These are phyloP conservation scores for Pelusios castaneus DNA, from an alignment of 2,113 vertebrate genomes.

Conservation along the genomic window DNA sequence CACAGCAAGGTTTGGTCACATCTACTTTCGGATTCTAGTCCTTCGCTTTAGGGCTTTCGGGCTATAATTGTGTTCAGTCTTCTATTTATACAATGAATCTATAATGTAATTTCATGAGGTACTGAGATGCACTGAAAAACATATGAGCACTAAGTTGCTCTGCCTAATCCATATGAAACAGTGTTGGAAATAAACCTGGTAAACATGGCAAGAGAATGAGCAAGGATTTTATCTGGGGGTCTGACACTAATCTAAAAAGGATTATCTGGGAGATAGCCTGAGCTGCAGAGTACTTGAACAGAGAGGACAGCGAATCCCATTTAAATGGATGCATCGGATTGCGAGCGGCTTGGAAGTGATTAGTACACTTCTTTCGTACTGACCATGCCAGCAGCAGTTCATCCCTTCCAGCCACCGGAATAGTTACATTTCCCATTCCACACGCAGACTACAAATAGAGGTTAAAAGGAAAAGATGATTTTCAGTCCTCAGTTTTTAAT, in stretches of 20 bases:
- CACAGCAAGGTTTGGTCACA: constrained; percentile 31
- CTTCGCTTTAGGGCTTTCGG: constrained; percentile 51
- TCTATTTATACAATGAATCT: constrained; percentile 83
- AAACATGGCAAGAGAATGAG: constrained; percentile 58
- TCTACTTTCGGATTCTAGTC: constrained; percentile 28
- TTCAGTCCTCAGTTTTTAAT: constrained; percentile 37
- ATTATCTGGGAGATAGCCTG: constrained; percentile 53
- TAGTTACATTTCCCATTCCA: background rate
- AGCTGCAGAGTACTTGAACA: background rate
- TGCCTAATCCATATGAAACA: constrained; percentile 83
- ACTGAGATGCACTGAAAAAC: constrained; percentile 76
- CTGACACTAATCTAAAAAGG: constrained; percentile 66
- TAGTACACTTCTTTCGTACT: background rate
- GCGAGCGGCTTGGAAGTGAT: background rate
- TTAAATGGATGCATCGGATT: background rate
- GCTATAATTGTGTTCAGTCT: constrained; percentile 68
- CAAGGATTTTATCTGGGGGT: constrained; percentile 38
- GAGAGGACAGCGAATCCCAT: background rate
- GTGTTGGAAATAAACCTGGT: constrained; percentile 72
- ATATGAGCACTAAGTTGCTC: constrained; percentile 60
- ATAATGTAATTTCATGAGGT: constrained; percentile 83
- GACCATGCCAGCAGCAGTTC: constrained; percentile 23
- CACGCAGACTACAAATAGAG: background rate
- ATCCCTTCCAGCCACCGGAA: constrained; percentile 9
- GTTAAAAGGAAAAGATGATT: constrained; percentile 49